Evolutionary conservation across 2,113 vertebrate species (phyloP).

Genomic region (Alaudala cheleensis): DNA sequence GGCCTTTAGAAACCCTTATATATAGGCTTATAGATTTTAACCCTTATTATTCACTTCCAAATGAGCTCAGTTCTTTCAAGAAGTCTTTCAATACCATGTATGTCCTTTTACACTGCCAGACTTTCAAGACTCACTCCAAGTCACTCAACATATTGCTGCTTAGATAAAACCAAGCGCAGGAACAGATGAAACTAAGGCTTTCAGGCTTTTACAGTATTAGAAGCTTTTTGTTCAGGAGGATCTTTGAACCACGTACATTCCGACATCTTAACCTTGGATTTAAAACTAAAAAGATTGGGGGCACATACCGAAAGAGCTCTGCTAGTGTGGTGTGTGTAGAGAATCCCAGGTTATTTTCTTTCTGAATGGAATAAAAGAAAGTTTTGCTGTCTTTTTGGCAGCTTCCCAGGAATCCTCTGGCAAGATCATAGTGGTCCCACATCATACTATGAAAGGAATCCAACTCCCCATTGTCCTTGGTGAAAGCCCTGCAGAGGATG

Average conservation of each 20-base stretch:
- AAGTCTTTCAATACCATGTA: neutral
- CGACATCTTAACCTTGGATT: conserved; percentile 38
- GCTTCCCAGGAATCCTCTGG: conserved; percentile 13
- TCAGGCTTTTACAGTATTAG: neutral
- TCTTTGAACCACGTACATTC: neutral
- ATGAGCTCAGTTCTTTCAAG: neutral
- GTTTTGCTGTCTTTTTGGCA: conserved; percentile 30
- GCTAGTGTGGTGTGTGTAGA: neutral
- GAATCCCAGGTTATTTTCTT: conserved; percentile 24
- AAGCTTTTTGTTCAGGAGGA: conserved; percentile 16
- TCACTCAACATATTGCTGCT: neutral
- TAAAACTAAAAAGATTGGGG: neutral
- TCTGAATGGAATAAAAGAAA: conserved; percentile 34
- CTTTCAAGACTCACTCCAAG: conserved; percentile 15
- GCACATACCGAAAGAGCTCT: neutral
- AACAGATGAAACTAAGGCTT: neutral
- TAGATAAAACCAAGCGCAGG: neutral
- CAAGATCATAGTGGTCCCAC: neutral
- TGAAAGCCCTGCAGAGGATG: conserved; percentile 17
- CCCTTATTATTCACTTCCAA: neutral
- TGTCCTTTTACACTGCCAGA: neutral
- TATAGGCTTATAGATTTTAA: neutral
- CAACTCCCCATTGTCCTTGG: neutral
- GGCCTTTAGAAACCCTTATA: neutral
- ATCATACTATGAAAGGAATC: neutral